phyloP scores from a whole-genome alignment of 2,113 vertebrate genomes.

The Ahaetulla prasina region DNA sequence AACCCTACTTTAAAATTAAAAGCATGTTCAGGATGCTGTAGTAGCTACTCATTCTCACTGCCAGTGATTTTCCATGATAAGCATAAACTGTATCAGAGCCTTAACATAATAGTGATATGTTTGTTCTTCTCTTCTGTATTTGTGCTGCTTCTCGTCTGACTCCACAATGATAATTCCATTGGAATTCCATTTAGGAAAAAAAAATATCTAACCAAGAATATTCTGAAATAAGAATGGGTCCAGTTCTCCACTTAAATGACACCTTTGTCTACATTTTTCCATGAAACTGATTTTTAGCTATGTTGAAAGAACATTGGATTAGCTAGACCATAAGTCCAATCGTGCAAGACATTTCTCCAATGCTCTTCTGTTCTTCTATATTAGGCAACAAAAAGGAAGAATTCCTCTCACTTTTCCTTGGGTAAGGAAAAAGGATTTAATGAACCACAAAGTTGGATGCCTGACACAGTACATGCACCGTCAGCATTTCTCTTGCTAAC shows the following conservation, averaged over 20 bases:
- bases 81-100: no score
- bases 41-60: neutral
- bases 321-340: neutral
- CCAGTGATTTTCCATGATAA: neutral
- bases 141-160: neutral
- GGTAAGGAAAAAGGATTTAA: constrained; percentile 47
- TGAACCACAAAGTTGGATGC: constrained; percentile 49
- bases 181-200: neutral
- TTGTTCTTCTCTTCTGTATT: neutral
- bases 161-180: neutral
- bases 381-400: constrained; percentile 24
- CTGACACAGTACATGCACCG: constrained; percentile 50
- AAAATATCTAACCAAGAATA: neutral
- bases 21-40: neutral
- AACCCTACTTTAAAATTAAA: neutral
- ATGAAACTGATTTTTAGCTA: neutral
- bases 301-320: neutral
- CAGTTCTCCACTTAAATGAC: neutral
- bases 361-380: neutral
- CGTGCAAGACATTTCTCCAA: neutral
- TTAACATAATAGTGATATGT: neutral
- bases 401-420: neutral
- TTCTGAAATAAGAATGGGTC: neutral
- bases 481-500: constrained; percentile 58
- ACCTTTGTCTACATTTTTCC: neutral